Evolutionary conservation across 2,797 vertebrate species (phyloP).

Genomic region (Delichon dasypus): DNA sequence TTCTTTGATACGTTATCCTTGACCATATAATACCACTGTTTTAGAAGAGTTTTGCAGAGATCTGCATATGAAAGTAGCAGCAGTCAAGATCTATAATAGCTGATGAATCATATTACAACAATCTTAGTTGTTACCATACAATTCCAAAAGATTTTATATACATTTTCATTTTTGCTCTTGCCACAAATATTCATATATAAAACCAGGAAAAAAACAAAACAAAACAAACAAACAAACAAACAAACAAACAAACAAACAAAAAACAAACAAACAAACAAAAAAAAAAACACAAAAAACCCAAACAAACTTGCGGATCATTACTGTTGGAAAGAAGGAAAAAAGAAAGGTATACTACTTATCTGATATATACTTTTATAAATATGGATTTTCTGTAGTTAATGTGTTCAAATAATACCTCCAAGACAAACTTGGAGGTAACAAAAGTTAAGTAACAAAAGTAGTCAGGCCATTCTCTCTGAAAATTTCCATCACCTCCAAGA

Average conservation of each 20-base stretch:
- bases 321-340: not conserved
- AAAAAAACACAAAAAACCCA: too few relatives aligned
- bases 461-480: not conserved
- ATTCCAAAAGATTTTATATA: not conserved
- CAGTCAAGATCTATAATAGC: not conserved
- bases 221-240: too few relatives aligned
- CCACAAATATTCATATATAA: not conserved
- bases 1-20: not conserved
- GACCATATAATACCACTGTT: not conserved
- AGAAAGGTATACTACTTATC: not conserved
- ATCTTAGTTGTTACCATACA: not conserved
- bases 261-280: too few relatives aligned
- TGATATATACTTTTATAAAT: not conserved
- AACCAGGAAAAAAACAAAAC: not conserved
- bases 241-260: too few relatives aligned
- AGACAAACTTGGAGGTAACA: not conserved
- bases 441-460: not conserved
- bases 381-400: not conserved
- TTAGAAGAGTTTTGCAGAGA: not conserved
- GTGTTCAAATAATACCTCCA: not conserved
- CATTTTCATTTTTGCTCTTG: not conserved
- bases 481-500: not conserved
- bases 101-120: not conserved
- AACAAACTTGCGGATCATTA: not conserved
- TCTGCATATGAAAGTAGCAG: not conserved